Percentiles rank a stretch among this genome's conserved stretches.
phyloP scores from a whole-genome alignment of 2,888 invertebrate species.

The Nebria brevicollis region DNA sequence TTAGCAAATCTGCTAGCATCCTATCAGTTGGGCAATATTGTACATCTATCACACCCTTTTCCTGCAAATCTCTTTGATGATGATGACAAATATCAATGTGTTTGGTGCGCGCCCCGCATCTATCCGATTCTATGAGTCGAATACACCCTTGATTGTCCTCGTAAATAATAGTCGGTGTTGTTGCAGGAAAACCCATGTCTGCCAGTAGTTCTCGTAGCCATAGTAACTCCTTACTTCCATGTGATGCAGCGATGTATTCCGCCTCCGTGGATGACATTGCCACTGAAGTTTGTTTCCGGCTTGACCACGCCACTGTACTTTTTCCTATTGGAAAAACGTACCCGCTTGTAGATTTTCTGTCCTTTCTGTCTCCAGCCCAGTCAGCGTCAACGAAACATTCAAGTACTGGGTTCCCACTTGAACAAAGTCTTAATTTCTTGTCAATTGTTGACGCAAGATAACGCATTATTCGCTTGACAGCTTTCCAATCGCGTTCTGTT shows the following conservation, averaged over 20 bases:
- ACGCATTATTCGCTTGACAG: conserved; percentile 32
- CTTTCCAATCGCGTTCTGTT: conserved; percentile 29
- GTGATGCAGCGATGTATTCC: neutral
- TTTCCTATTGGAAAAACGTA: neutral
- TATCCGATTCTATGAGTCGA: conserved; percentile 5
- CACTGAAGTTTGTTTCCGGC: neutral
- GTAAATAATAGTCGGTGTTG: neutral
- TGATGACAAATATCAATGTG: conserved; percentile 10
- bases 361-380: conserved; percentile 14
- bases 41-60: neutral
- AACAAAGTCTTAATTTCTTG: conserved; percentile 11
- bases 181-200: neutral
- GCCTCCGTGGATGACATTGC: too few relatives aligned
- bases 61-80: neutral
- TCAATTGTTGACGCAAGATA: conserved; percentile 5
- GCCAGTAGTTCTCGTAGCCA: conserved; percentile 7
- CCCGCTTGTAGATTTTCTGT: neutral
- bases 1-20: conserved; percentile 8
- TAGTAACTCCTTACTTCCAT: neutral
- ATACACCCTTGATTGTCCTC: conserved; percentile 14
- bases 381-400: conserved; percentile 23
- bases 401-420: neutral
- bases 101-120: conserved; percentile 7
- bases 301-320: neutral
- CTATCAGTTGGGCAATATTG: conserved; percentile 14